phyloP scores from a whole-genome alignment of 2,888 invertebrate species.

The Nephrocerus scutellatus region DNA sequence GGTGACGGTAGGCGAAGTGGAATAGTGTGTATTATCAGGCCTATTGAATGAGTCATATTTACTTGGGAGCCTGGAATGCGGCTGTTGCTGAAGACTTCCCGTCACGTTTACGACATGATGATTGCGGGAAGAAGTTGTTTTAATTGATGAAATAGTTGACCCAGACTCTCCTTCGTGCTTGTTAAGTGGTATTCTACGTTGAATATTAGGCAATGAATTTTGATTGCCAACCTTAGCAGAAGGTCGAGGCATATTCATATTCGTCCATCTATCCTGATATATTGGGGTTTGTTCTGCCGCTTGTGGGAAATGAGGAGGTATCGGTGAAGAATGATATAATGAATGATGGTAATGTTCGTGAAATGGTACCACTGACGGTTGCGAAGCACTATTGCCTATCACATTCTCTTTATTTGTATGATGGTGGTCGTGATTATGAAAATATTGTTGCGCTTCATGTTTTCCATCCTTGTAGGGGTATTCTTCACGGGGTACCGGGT shows the following conservation, averaged over 20 bases:
- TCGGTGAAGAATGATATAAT: background rate
- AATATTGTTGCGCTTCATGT: constrained; percentile 18
- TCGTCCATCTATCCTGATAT: constrained; percentile 34
- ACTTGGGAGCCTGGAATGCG: constrained; percentile 9
- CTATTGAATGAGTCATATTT: constrained; percentile 17
- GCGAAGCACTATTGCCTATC: constrained; percentile 2
- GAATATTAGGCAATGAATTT: background rate
- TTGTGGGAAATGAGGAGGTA: background rate
- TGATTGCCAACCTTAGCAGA: too few relatives aligned
- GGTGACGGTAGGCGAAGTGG: constrained; percentile 10
- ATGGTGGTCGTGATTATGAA: constrained; percentile 20
- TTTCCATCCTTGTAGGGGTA: constrained; percentile 7
- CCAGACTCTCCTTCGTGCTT: background rate
- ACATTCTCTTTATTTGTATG: constrained; percentile 19
- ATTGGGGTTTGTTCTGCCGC: constrained; percentile 11
- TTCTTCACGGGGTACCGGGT: background rate
- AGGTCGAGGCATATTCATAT: constrained; percentile 40
- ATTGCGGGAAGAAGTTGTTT: background rate
- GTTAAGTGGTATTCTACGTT: constrained; percentile 1
- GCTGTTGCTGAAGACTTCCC: constrained; percentile 7
- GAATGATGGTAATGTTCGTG: constrained; percentile 7
- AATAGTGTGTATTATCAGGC: constrained; percentile 8
- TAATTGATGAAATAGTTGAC: constrained; percentile 1
- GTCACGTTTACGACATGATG: background rate
- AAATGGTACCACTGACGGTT: constrained; percentile 13